Percentiles rank a stretch among this genome's conserved stretches.
Evolutionary conservation across 1,140 invertebrate genomes (phyloP).

Genomic region (Thaumetopoea pityocampa): DNA sequence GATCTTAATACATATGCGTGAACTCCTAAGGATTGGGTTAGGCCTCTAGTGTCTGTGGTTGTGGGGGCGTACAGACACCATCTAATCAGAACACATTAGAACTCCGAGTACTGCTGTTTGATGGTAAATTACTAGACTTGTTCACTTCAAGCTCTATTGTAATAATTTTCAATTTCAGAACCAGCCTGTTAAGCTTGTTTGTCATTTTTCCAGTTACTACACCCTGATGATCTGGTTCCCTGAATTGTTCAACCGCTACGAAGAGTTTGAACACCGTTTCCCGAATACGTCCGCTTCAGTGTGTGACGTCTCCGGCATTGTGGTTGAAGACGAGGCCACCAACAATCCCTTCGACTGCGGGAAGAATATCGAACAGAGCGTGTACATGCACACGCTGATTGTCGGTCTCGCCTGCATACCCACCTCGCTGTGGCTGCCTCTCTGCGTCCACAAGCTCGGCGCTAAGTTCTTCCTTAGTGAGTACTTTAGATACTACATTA

Average conservation of each 20-base stretch:
- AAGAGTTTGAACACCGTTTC: constrained; percentile 80
- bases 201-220: constrained; percentile 82
- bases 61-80: too few relatives aligned
- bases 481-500: constrained; percentile 32
- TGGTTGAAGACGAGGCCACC: constrained; percentile 53
- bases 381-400: constrained; percentile 83
- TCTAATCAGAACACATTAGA: too few relatives aligned
- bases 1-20: too few relatives aligned
- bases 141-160: too few relatives aligned
- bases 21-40: too few relatives aligned
- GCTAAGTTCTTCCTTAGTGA: constrained; percentile 86
- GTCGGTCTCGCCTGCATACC: constrained; percentile 85
- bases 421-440: constrained; percentile 82
- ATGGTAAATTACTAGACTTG: too few relatives aligned
- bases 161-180: too few relatives aligned
- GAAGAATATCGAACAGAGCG: constrained; percentile 78
- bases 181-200: too few relatives aligned
- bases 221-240: constrained; percentile 91
- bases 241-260: constrained; percentile 85
- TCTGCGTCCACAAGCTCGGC: constrained; percentile 83
- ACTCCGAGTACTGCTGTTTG: too few relatives aligned
- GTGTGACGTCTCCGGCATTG: constrained; percentile 81
- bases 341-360: constrained; percentile 74
- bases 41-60: too few relatives aligned
- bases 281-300: constrained; percentile 81